These are phyloP conservation scores for Arenaria interpres DNA, from an alignment of 2,113 vertebrate species.

Conservation along the genomic window DNA sequence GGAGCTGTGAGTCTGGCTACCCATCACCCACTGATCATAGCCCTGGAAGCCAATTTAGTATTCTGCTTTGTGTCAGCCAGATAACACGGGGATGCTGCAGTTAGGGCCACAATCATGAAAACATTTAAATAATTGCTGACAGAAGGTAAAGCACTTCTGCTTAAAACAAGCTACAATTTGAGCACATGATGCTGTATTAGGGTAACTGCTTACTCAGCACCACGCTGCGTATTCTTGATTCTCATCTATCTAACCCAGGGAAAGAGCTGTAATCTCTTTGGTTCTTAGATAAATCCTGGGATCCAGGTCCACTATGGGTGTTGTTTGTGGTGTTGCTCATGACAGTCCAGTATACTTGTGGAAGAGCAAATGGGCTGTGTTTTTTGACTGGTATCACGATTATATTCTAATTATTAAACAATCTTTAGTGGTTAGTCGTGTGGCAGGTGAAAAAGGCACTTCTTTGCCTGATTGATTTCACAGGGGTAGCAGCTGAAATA, in stretches of 20 bases:
- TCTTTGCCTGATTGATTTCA: neutral
- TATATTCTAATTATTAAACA: neutral
- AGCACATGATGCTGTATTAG: accelerated
- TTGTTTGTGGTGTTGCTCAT: neutral
- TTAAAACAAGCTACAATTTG: neutral
- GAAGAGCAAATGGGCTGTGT: neutral
- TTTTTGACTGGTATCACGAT: neutral
- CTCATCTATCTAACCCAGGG: neutral
- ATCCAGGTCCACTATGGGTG: accelerated
- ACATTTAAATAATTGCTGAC: neutral
- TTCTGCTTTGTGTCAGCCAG: neutral
- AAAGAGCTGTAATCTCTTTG: neutral
- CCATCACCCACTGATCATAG: neutral
- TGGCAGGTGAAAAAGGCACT: neutral
- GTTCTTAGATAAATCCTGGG: neutral
- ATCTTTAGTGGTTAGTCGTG: neutral
- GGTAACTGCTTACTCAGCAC: neutral
- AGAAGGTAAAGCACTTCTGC: neutral
- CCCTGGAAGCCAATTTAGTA: neutral
- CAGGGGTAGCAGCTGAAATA: neutral
- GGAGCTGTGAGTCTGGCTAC: neutral
- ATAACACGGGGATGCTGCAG: neutral
- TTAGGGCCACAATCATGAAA: accelerated
- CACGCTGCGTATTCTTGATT: neutral
- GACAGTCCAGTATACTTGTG: neutral